Evolutionary conservation across 2,113 vertebrate species (phyloP).

Genomic region (Aptenodytes forsteri): DNA sequence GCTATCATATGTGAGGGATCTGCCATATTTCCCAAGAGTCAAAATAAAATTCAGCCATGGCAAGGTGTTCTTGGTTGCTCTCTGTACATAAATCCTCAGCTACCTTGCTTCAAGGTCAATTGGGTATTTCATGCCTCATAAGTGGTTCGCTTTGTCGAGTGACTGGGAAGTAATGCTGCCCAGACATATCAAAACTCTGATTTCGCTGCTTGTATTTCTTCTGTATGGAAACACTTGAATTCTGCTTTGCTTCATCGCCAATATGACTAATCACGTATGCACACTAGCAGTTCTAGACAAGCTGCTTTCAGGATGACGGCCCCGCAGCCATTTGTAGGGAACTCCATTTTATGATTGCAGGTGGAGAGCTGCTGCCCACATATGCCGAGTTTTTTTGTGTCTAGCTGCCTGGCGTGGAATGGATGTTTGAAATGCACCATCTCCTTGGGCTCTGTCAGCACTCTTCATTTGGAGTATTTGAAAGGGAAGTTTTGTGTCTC

Average conservation of each 20-base stretch:
- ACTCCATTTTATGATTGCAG: not conserved
- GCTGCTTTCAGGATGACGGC: not conserved
- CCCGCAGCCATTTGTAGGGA: fast-evolving
- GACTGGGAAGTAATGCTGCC: not conserved
- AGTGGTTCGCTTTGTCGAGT: not conserved
- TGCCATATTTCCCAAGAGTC: not conserved
- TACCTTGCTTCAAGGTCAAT: not conserved
- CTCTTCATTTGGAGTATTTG: not conserved
- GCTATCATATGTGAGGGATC: not conserved
- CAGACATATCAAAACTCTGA: not conserved
- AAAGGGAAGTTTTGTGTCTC: not conserved
- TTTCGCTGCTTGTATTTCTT: conserved; percentile 1
- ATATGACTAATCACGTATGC: not conserved
- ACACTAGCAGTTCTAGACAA: not conserved
- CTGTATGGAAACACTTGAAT: not conserved
- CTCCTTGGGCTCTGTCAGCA: not conserved
- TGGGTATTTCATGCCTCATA: not conserved
- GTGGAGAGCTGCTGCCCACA: not conserved
- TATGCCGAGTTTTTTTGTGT: not conserved
- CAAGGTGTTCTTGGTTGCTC: not conserved
- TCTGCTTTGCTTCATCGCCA: not conserved
- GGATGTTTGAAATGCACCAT: not conserved
- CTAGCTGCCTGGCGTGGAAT: not conserved
- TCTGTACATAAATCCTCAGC: not conserved
- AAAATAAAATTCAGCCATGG: not conserved